Percentiles rank a stretch among this genome's conserved stretches.
phyloP scores from a whole-genome alignment of 2,797 vertebrate species.

The Prionace glauca region DNA sequence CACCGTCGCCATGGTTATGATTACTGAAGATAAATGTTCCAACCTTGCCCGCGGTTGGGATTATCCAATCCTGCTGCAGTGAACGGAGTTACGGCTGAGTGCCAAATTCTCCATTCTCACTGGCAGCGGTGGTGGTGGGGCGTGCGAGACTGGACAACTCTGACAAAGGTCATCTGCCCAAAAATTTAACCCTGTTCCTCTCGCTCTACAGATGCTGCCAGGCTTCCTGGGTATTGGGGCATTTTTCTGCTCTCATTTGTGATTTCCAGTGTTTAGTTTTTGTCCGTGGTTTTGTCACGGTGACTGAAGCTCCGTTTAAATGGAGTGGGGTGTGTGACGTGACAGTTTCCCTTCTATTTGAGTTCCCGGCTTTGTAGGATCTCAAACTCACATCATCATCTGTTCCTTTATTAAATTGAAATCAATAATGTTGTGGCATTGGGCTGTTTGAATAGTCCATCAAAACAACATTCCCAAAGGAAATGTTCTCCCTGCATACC shows the following conservation, averaged over 20 bases:
- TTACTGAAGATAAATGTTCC: background rate
- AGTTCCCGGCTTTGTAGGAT: background rate
- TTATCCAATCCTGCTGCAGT: no score
- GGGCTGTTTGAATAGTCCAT: constrained; percentile 7
- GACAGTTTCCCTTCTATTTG: background rate
- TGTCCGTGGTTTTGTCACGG: background rate
- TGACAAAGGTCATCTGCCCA: no score
- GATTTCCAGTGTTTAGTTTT: background rate
- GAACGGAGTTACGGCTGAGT: no score
- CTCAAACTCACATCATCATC: background rate
- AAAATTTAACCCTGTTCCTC: background rate
- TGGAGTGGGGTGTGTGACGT: no score
- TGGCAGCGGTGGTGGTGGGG: no score
- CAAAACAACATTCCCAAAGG: constrained; percentile 22
- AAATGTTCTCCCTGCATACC: constrained; percentile 1
- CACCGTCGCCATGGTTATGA: no score
- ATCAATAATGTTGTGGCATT: constrained; percentile 30
- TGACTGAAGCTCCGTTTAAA: no score
- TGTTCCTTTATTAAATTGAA: background rate
- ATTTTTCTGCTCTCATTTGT: background rate
- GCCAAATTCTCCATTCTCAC: no score
- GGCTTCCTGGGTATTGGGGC: background rate
- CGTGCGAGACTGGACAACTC: no score
- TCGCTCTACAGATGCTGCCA: background rate
- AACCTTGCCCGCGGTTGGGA: no score